Evolutionary conservation across 2,113 vertebrate species (phyloP).

Genomic region (Mus musculus): DNA sequence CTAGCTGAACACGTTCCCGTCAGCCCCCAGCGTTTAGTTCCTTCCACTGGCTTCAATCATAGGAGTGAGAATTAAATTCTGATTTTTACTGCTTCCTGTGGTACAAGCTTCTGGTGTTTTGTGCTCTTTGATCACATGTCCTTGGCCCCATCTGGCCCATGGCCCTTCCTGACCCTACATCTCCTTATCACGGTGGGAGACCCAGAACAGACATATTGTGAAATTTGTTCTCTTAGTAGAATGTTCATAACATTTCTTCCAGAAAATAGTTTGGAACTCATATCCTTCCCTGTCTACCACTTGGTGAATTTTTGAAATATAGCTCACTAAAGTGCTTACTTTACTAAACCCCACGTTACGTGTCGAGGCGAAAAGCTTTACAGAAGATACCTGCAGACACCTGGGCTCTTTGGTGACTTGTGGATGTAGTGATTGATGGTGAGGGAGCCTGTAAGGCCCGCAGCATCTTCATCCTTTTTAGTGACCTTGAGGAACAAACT

Average conservation of each 20-base stretch:
- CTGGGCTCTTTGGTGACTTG: neutral
- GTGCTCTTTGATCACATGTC: neutral
- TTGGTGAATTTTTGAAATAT: neutral
- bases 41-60: neutral
- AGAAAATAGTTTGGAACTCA: neutral
- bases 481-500: neutral
- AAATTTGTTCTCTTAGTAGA: neutral
- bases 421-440: neutral
- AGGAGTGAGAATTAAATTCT: neutral
- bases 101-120: neutral
- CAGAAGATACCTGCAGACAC: neutral
- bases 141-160: too few species aligned
- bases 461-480: neutral
- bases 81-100: neutral
- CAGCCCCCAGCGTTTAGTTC: neutral
- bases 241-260: neutral
- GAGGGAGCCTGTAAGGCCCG: too few species aligned
- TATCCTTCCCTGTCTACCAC: too few species aligned
- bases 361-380: neutral
- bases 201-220: too few species aligned
- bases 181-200: neutral
- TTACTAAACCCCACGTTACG: neutral
- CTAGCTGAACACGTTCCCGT: neutral
- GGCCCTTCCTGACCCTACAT: neutral
- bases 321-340: too few species aligned